Conservation (phyloP, 2,113 vertebrate species). For the Rhagologus leucostigma region DNA sequence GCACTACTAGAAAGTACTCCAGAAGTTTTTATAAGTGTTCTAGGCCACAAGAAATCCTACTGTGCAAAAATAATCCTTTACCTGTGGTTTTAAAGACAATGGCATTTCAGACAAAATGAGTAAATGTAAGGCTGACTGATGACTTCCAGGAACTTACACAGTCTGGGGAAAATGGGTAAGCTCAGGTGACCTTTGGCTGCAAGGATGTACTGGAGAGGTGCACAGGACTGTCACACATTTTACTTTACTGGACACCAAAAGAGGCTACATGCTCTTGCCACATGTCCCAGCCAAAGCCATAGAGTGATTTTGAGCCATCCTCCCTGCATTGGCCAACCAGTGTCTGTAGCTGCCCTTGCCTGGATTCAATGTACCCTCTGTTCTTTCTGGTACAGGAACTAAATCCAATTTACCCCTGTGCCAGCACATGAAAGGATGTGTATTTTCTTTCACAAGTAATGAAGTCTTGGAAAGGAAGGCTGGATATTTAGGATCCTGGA, state of each 20-base stretch:
- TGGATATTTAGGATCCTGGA: not conserved
- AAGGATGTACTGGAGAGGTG: not conserved
- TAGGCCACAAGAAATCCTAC: not conserved
- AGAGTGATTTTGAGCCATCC: not conserved
- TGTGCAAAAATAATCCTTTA: not conserved
- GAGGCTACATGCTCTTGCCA: not conserved
- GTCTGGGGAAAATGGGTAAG: not conserved
- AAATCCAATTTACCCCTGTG: not conserved
- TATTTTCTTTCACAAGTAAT: not conserved
- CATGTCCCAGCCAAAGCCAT: not conserved
- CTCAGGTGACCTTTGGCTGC: not conserved
- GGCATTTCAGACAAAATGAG: not conserved
- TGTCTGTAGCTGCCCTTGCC: not conserved
- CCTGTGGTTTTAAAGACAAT: not conserved
- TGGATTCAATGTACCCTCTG: not conserved
- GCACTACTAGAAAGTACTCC: not conserved
- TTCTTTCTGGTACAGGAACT: not conserved
- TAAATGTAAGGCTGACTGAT: not conserved
- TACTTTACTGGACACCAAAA: not conserved
- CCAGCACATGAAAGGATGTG: not conserved
- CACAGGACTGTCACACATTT: not conserved
- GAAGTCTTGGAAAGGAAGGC: not conserved
- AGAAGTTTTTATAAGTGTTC: not conserved
- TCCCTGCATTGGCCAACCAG: not conserved
- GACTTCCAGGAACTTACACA: not conserved